A percentile compares a stretch with the other conserved stretches of the same genome.
These are phyloP conservation scores for Drosophila rubida DNA, from an alignment of 2,888 invertebrate species.

Conservation along the genomic window DNA sequence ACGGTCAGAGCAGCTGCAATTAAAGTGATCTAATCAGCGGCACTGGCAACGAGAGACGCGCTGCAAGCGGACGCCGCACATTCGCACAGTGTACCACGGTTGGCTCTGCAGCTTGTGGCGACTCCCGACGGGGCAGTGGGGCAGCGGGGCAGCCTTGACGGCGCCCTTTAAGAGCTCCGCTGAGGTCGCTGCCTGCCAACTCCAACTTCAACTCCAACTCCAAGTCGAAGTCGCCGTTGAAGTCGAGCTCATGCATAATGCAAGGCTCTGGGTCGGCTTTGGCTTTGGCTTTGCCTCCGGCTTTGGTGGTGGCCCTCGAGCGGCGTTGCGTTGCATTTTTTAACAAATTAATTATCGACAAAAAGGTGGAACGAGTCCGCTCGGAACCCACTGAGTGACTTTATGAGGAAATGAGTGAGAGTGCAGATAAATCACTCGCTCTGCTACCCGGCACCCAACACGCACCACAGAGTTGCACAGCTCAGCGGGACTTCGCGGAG, in stretches of 20 bases:
- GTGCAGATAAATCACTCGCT: neutral
- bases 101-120: no score
- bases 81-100: neutral
- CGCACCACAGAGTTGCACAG: neutral
- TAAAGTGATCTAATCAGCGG: slow-evolving; percentile 72
- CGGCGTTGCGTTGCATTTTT: slow-evolving; percentile 69
- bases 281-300: slow-evolving; percentile 35
- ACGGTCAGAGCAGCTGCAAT: slow-evolving; percentile 45
- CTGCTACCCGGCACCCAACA: neutral
- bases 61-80: slow-evolving; percentile 1
- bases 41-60: slow-evolving; percentile 3
- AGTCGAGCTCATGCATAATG: slow-evolving; percentile 72
- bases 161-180: slow-evolving; percentile 61
- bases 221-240: no score
- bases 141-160: slow-evolving; percentile 68
- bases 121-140: slow-evolving; percentile 11
- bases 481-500: no score
- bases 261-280: slow-evolving; percentile 52
- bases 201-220: no score
- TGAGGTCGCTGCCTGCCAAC: slow-evolving; percentile 30
- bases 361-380: slow-evolving; percentile 70
- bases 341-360: slow-evolving; percentile 80
- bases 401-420: slow-evolving; percentile 20
- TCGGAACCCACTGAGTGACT: slow-evolving; percentile 22
- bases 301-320: slow-evolving; percentile 67